phyloP scores from a whole-genome alignment of 2,888 invertebrate species.

The Megaustenia siamemsis region DNA sequence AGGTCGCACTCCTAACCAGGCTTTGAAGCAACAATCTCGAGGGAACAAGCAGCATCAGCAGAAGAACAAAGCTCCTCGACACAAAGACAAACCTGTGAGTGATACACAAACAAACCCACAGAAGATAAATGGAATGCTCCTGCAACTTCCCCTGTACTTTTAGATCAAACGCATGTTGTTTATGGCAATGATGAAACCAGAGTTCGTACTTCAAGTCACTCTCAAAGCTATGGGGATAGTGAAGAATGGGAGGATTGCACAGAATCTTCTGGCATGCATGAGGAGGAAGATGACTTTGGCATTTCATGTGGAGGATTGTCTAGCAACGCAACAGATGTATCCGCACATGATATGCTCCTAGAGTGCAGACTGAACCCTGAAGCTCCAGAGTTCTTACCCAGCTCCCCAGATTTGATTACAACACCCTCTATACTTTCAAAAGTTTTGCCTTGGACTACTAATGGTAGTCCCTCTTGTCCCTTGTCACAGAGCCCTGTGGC shows the following conservation, averaged over 20 bases:
- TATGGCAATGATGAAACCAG: neutral
- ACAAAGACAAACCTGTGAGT: constrained; percentile 11
- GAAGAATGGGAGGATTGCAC: constrained; percentile 69
- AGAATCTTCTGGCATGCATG: constrained; percentile 56
- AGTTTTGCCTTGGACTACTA: constrained; percentile 66
- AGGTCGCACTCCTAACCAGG: constrained; percentile 50
- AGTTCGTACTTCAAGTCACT: constrained; percentile 51
- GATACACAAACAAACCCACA: neutral
- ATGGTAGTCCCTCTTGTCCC: constrained; percentile 52
- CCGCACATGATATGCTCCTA: constrained; percentile 57
- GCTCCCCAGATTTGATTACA: constrained; percentile 68
- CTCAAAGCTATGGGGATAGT: constrained; percentile 67
- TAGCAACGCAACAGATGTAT: constrained; percentile 17
- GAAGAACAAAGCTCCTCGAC: neutral
- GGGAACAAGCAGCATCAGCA: constrained; percentile 36
- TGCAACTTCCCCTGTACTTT: neutral
- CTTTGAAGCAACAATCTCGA: neutral
- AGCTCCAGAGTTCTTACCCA: constrained; percentile 71
- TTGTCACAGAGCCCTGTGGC: constrained; percentile 22
- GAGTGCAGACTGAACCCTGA: constrained; percentile 70
- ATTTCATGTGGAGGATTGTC: constrained; percentile 23
- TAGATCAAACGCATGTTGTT: neutral
- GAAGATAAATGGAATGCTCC: constrained; percentile 32
- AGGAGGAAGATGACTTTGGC: constrained; percentile 54
- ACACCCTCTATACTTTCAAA: constrained; percentile 66